These are phyloP conservation scores for Chamaetylas fuelleborni DNA, from an alignment of 2,113 vertebrate species.

Conservation along the genomic window DNA sequence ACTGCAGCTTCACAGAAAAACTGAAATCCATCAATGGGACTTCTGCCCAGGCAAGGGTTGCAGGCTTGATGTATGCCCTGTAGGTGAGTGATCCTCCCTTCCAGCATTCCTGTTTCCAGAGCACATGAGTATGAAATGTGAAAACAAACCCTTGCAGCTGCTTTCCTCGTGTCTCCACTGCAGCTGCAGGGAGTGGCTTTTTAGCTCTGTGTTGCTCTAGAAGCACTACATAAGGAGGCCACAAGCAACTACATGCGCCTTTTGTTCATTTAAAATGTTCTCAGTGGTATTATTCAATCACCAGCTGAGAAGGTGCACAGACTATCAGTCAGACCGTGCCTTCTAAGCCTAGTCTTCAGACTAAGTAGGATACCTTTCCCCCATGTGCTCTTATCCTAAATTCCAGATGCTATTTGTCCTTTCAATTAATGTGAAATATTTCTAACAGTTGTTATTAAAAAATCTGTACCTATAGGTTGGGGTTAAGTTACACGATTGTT, in stretches of 20 bases:
- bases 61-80: not conserved
- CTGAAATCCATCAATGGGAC: not conserved
- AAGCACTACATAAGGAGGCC: constrained; percentile 70
- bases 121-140: not conserved
- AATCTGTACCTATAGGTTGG: not conserved
- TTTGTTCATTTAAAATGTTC: constrained; percentile 57
- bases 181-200: constrained; percentile 69
- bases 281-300: constrained; percentile 54
- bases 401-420: not conserved
- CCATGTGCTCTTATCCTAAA: not conserved
- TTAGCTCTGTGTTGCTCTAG: constrained; percentile 59
- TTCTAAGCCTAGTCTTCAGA: not conserved
- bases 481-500: not conserved
- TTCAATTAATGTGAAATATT: not conserved
- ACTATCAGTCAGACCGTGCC: not conserved
- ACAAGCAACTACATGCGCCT: constrained; percentile 46
- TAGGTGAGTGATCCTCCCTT: not conserved
- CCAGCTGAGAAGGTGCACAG: constrained; percentile 4
- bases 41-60: not conserved
- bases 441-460: not conserved
- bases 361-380: not conserved
- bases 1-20: not conserved
- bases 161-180: constrained; percentile 31
- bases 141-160: constrained; percentile 68
- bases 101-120: constrained; percentile 28